Percentiles rank a stretch among this genome's conserved stretches.
These are phyloP conservation scores for Anoplolepis gracilipes DNA, from an alignment of 1,140 invertebrate species.

Conservation along the genomic window DNA sequence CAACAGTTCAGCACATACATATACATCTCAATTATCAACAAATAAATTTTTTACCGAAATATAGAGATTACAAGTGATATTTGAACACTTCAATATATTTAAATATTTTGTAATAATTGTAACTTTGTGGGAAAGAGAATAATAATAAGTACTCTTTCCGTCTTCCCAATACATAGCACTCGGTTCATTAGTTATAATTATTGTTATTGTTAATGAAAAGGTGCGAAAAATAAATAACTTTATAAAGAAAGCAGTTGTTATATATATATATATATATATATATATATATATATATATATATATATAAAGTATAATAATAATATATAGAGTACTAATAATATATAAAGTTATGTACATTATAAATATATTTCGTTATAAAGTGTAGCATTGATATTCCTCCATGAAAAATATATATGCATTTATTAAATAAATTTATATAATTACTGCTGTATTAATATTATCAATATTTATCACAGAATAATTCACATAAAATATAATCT, in stretches of 20 bases:
- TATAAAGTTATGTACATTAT: constrained; percentile 11
- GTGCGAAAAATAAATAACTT: constrained; percentile 35
- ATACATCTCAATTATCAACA: neutral
- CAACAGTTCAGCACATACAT: neutral
- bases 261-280: too few relatives aligned
- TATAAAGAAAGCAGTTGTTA: neutral
- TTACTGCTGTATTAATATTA: neutral
- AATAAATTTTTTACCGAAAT: neutral
- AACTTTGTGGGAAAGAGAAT: constrained; percentile 45
- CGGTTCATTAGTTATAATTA: constrained; percentile 15
- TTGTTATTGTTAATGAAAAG: constrained; percentile 37
- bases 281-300: too few relatives aligned
- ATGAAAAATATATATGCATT: constrained; percentile 8
- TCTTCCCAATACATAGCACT: constrained; percentile 63
- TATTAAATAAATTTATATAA: constrained; percentile 5
- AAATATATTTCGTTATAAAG: constrained; percentile 26
- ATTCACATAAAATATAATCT: constrained; percentile 22
- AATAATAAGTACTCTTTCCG: constrained; percentile 62
- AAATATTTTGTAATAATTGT: constrained; percentile 65
- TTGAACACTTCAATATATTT: constrained; percentile 24
- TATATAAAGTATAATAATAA: too few relatives aligned
- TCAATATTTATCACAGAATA: constrained; percentile 68
- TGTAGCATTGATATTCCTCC: constrained; percentile 16
- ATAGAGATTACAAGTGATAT: neutral
- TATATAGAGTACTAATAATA: neutral